Evolutionary conservation across 2,888 invertebrate genomes (phyloP).

Genomic region (Drosophila paramelanica): DNA sequence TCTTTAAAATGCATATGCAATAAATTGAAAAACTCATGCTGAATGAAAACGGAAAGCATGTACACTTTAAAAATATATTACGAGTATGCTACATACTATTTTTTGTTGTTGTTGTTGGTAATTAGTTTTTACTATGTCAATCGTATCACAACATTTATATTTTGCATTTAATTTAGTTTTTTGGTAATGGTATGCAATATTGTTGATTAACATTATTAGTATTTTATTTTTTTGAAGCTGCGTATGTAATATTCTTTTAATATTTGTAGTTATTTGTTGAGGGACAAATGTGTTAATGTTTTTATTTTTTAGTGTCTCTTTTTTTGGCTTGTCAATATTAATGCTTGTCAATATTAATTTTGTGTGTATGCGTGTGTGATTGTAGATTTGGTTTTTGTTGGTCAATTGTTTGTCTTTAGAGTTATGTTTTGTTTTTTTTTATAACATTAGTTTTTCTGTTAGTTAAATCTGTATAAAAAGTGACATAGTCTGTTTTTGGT

Average conservation of each 20-base stretch:
- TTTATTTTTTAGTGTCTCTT: conserved; percentile 1
- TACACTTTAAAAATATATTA: conserved; percentile 4
- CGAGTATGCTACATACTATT: conserved; percentile 11
- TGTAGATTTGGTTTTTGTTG: conserved; percentile 44
- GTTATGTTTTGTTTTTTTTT: conserved; percentile 3
- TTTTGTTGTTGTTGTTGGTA: conserved; percentile 6
- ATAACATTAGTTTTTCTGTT: conserved; percentile 25
- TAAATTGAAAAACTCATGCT: conserved; percentile 40
- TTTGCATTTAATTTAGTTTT: conserved; percentile 46
- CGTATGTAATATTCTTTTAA: conserved; percentile 36
- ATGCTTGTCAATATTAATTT: conserved; percentile 42
- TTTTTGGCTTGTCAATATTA: conserved; percentile 37
- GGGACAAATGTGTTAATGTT: conserved; percentile 28
- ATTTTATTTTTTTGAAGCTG: conserved; percentile 36
- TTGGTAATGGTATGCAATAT: conserved; percentile 38
- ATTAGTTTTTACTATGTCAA: conserved; percentile 47
- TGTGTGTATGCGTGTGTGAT: conserved; percentile 31
- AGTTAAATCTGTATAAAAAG: conserved; percentile 68
- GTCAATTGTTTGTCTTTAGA: conserved; percentile 27
- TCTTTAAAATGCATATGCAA: conserved; percentile 57
- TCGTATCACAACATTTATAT: conserved; percentile 77
- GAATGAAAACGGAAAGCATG: conserved; percentile 8
- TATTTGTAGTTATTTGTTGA: conserved; percentile 25
- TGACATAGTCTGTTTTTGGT: conserved; percentile 66
- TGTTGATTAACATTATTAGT: conserved; percentile 41